Base-by-base conservation (phyloP, 2,113 vertebrate species). In the Copsychus sechellarum region DNA sequence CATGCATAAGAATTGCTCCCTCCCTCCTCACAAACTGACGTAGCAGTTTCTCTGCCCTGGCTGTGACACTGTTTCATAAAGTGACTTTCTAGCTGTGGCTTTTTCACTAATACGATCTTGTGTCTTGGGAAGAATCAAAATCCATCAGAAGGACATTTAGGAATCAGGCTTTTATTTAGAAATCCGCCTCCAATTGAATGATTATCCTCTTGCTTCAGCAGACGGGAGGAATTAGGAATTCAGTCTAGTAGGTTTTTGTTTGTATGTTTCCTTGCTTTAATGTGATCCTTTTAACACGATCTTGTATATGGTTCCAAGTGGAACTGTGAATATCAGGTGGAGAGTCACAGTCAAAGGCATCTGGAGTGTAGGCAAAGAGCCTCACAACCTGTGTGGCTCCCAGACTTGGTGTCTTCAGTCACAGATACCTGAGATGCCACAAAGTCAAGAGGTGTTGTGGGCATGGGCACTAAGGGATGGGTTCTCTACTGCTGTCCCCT, bases 391-490 rank as follows among this genome's bases (percentile, higher is more conserved):
- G 4, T 26, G 42, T 76, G 51, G 11, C 50, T 81, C 47, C 36
- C 36, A 88, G 45, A 34, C 26, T 29, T 17, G 38, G 9, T 38
- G 60, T 64, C 54, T 61, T 73, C 57, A 53, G 29, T 66, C 47
- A 48, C 26, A 91, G 61, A 23, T 33, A 53, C 3, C 26, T 7
- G 71, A 94, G 12, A 77, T 8, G 7, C 9, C 43, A 85, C 40
- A 26, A 77, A 40, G 11, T 25, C 70, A 73, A 26, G 51, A 45
- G 36, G 21, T 5, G 24, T 28, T 73, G 21, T 0, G 0, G 64
- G 23, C 20, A n/a, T 2, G 14, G 14, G 45, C 28, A 66, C 14
- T 40, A 8, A 17, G 26, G 45, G 31, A 29, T 74, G 56, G 31
- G 12, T 4, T 40, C 40, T n/a, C 29, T 29, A 1, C 21, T 56